These are phyloP conservation scores for Polyommatus icarus DNA, from an alignment of 2,888 invertebrate genomes.

Conservation along the genomic window DNA sequence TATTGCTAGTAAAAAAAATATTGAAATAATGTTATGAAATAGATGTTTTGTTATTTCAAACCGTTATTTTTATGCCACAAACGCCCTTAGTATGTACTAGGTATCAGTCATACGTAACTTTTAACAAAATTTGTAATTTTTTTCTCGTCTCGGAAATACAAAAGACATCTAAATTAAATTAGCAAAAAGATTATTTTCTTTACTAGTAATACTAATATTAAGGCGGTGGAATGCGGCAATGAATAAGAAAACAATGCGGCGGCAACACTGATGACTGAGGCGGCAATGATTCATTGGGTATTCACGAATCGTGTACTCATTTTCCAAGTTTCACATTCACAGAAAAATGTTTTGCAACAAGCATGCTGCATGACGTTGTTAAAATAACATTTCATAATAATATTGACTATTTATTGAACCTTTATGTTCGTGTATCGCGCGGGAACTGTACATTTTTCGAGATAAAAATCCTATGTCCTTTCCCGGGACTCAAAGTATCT, in stretches of 20 bases:
- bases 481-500: too few species aligned
- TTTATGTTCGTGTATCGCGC: too few species aligned
- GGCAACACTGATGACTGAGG: too few species aligned
- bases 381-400: not conserved
- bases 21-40: not conserved
- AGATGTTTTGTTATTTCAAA: not conserved
- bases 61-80: not conserved
- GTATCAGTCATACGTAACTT: not conserved
- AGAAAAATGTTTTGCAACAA: conserved; percentile 13
- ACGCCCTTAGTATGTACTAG: not conserved
- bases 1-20: conserved; percentile 48
- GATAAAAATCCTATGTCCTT: too few species aligned
- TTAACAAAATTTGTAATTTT: not conserved
- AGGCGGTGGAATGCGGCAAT: not conserved
- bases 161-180: too few species aligned
- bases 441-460: too few species aligned
- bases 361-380: not conserved
- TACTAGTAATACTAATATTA: conserved; percentile 2
- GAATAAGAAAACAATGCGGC: too few species aligned
- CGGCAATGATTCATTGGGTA: conserved; percentile 1
- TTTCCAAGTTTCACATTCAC: not conserved
- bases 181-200: not conserved
- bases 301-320: not conserved
- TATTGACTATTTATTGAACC: too few species aligned
- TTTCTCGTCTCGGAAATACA: too few species aligned